Conservation (phyloP, 2,888 invertebrate genomes). For the Neocrepidodera transversa region DNA sequence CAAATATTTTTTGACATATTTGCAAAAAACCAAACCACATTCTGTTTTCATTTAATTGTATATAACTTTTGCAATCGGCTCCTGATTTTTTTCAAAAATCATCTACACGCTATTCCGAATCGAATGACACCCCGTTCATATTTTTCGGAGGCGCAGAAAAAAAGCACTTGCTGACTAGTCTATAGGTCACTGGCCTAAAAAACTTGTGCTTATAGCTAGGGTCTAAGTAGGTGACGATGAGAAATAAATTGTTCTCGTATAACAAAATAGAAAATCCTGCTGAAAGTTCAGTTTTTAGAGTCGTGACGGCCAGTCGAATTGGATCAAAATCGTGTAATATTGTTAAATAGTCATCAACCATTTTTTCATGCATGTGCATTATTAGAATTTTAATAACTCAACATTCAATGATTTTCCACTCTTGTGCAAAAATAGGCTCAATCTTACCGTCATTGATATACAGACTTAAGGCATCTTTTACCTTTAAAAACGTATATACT, state of each 20-base stretch:
- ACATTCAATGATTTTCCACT: conserved; percentile 15
- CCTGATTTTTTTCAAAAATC: no score
- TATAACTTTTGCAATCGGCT: no score
- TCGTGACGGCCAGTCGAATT: conserved; percentile 23
- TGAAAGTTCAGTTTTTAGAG: conserved; percentile 43
- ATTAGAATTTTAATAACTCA: conserved; percentile 7
- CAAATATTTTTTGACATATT: no score
- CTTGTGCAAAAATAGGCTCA: conserved; percentile 4
- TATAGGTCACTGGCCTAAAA: conserved; percentile 41
- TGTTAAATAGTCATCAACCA: conserved; percentile 19
- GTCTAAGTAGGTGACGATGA: conserved; percentile 45
- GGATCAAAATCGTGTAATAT: conserved; percentile 21
- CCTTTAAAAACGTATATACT: conserved; percentile 8
- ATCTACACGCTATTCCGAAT: no score
- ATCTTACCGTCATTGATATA: conserved; percentile 15
- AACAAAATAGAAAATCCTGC: conserved; percentile 41
- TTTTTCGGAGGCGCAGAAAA: no score
- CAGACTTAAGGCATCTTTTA: conserved; percentile 11
- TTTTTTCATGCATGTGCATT: background rate
- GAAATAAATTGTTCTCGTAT: conserved; percentile 45
- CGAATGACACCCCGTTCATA: no score
- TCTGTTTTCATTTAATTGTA: no score
- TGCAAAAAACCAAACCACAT: no score
- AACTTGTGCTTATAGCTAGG: conserved; percentile 47
- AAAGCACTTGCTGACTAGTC: no score